phyloP scores from a whole-genome alignment of 2,113 vertebrate species.

The Plotosus lineatus region DNA sequence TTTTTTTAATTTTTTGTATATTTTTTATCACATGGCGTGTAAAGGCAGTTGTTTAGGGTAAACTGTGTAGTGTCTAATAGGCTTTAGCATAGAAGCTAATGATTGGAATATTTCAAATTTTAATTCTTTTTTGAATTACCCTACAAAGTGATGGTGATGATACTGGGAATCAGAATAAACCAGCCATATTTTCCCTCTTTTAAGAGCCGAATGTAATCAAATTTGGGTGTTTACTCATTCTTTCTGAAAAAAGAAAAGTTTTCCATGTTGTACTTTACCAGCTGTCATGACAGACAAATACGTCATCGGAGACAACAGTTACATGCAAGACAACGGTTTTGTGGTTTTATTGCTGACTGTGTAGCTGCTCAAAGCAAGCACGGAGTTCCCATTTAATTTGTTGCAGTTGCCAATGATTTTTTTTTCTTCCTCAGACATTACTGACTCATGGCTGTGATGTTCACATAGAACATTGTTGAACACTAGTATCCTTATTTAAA shows the following conservation, averaged over 20 bases:
- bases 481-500: not conserved
- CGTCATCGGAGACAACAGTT: not conserved
- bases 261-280: slow-evolving; percentile 3
- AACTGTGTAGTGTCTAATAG: not conserved
- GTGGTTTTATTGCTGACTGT: slow-evolving; percentile 4
- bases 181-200: not conserved
- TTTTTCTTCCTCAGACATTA: not conserved
- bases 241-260: not conserved
- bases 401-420: not conserved
- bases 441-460: not conserved
- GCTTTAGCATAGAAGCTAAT: not conserved
- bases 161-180: not conserved
- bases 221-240: not conserved
- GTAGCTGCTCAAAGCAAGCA: not conserved
- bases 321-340: not conserved
- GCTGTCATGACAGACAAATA: slow-evolving; percentile 1
- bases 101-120: not conserved
- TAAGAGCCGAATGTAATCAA: not conserved
- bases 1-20: too few relatives aligned
- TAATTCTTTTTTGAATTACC: not conserved
- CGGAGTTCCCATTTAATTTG: not conserved
- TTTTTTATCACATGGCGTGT: not conserved
- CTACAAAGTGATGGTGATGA: not conserved
- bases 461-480: not conserved
- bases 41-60: not conserved